Base-by-base conservation (phyloP, 2,113 vertebrate genomes). In the Monopterus albus region DNA sequence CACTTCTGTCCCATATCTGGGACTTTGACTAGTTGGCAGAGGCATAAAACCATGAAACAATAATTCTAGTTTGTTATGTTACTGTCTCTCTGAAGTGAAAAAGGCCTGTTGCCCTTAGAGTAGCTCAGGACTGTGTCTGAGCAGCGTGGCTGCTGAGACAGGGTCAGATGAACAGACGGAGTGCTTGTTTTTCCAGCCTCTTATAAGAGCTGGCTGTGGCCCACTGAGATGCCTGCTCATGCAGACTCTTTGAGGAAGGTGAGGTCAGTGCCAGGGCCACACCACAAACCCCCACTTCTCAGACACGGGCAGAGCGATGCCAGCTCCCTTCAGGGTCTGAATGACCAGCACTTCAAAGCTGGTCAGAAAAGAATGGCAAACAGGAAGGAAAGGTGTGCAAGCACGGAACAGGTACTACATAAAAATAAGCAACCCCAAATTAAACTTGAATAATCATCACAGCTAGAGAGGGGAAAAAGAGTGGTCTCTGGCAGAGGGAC, bases 191-290 rank as follows among this genome's bases (percentile, higher is more conserved):
- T 49, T 70, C 18, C n/a, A 51, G 10, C 66, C 61, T 76, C 63
- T 74, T 73, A 69, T 35, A 46, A 67, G 64, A 84, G 70, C 82
- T 65, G 80, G 64, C 72, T 73, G 78, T 80, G 84, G 84, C 86
- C 38, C 60, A 82, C 65, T 1, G 31, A 73, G 63, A 68, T 78
- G 35, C 38, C 68, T 42, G 73, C 64, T 74, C 57, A 53, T 72
- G 61, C 68, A 80, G 76, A 71, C 71, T 70, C 71, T 85, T 80
- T 86, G 81, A 83, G 70, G 70, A n/a, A n/a, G n/a, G n/a, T n/a
- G n/a, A n/a, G n/a, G n/a, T n/a, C n/a, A n/a, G n/a, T n/a, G n/a
- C n/a, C n/a, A n/a, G n/a, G n/a, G n/a, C n/a, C n/a, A n/a, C 18
- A 21, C 25, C 68, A 28, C 11, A 35, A 57, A 56, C 63, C 10